These are phyloP conservation scores for Salmo trutta DNA, from an alignment of 2,797 vertebrate genomes.

Conservation along the genomic window DNA sequence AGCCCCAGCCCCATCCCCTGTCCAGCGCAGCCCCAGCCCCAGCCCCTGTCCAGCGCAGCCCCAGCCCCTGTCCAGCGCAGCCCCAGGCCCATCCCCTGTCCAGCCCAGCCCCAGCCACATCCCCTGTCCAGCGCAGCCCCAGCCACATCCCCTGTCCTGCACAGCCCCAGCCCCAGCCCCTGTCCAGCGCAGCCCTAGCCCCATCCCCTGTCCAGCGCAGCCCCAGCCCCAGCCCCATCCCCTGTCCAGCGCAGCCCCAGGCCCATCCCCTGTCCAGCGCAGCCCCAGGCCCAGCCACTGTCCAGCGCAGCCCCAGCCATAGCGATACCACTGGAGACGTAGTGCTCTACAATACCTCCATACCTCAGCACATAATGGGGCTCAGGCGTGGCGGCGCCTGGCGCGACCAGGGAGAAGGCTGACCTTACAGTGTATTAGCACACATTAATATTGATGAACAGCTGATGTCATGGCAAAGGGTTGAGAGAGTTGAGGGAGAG, in stretches of 20 bases:
- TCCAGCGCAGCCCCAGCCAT: not conserved
- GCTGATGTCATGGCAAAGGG: conserved; percentile 3
- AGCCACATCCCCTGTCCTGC: no score
- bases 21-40: no score
- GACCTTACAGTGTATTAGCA: conserved; percentile 6
- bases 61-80: no score
- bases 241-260: not conserved
- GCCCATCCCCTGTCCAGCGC: not conserved
- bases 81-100: no score
- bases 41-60: no score
- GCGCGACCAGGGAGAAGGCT: no score
- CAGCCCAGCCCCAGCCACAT: no score
- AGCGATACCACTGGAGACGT: not conserved
- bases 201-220: no score
- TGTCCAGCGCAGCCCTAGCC: no score
- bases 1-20: no score
- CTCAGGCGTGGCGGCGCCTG: not conserved
- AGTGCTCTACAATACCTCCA: not conserved
- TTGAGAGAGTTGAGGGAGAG: conserved; percentile 2
- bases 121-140: no score
- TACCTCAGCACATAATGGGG: conserved; percentile 14
- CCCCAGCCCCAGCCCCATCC: not conserved
- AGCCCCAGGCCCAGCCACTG: not conserved
- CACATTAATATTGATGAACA: conserved; percentile 9
- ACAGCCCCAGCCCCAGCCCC: no score